Base-by-base conservation (phyloP, 2,113 vertebrate genomes). In the Chaetura pelagica region DNA sequence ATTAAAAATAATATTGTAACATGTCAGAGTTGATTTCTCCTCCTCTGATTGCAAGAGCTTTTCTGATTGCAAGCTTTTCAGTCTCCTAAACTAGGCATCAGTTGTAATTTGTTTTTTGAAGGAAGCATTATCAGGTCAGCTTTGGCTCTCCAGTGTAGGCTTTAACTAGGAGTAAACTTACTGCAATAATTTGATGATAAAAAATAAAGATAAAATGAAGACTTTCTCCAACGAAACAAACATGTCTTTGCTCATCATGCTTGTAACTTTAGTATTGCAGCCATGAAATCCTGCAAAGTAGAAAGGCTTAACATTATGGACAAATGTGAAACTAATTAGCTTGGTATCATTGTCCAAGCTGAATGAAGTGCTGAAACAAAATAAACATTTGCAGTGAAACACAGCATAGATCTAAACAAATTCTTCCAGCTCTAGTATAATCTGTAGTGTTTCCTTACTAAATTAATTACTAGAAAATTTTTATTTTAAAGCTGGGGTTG, bases 251-350 rank as follows among this genome's bases (percentile, higher is more conserved):
- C 30, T 66, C 2, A 2, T 40, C 44, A 20, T 69, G 51, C 21
- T 83, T 83, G 29, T 6, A 79, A 23, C 22, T 48, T 74, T 74
- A 29, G 9, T 59, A 52, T 42, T 93, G 57, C 52, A 89, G 54
- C 55, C 35, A 13, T 94, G 49, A 76, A 88, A 64, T 93, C 67
- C 68, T 87, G 57, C 77, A 76, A 67, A 83, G 67, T 38, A 91
- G 66, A 94, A 81, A 20, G 46, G 23, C 75, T 90, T 73, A 15
- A 35, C 94, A 90, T 21, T 35, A n/a, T 21, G 64, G 83, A 76
- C 58, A 88, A 87, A 89, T 93, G 73, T 85, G 88, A 93, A 85
- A 96, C 59, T 91, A 88, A 96, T 95, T 97, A 95, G 32, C 80
- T 84, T 1, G 8, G 34, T 91, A 61, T 89, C 48, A 71, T 89